phyloP scores from a whole-genome alignment of 2,113 vertebrate species.

The Ptilorrhoa leucosticta region DNA sequence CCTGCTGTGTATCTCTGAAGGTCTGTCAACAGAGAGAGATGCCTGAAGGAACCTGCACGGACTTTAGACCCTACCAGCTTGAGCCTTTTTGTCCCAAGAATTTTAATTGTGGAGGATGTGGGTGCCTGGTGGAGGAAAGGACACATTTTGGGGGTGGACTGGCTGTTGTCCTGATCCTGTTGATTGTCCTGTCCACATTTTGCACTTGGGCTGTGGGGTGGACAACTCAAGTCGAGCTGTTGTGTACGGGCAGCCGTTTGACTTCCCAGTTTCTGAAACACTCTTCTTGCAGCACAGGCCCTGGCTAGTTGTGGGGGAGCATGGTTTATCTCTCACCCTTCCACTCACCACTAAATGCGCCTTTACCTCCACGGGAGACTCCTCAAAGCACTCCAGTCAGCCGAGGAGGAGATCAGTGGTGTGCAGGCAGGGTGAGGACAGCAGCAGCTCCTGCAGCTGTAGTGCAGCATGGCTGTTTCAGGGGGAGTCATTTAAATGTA shows the following conservation, averaged over 20 bases:
- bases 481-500: accelerated
- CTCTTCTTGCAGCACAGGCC: no score
- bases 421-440: not conserved
- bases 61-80: not conserved
- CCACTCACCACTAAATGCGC: accelerated
- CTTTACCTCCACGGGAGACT: not conserved
- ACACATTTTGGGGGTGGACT: not conserved
- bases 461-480: not conserved
- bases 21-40: not conserved
- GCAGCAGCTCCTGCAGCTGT: not conserved
- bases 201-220: not conserved
- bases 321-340: not conserved
- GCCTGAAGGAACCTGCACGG: accelerated
- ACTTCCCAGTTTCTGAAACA: not conserved
- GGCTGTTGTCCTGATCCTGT: not conserved
- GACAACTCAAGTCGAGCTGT: accelerated
- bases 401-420: not conserved
- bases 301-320: not conserved
- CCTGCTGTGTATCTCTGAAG: not conserved
- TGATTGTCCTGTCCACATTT: no score
- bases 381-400: not conserved
- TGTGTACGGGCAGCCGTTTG: accelerated
- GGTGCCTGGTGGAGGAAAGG: not conserved
- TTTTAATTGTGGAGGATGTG: not conserved
- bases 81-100: not conserved